Evolutionary conservation across 2,888 invertebrate species (phyloP), one percentile per base, ranked within the genome.

Genomic region (Cheilosia scutellata): DNA sequence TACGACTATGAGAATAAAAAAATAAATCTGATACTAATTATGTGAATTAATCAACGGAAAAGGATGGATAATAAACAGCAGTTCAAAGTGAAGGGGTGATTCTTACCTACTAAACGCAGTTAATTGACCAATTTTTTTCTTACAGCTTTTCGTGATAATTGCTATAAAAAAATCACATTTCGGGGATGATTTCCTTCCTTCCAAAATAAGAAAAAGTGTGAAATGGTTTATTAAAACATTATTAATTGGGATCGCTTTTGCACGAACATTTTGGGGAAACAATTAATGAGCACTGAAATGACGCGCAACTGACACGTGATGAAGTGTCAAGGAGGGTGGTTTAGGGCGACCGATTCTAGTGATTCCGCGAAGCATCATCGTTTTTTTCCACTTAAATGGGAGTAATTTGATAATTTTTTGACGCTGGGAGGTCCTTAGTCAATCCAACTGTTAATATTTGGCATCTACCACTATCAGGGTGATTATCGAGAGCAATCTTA

Each of bases 1-100:
- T 49, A 76, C 9, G 29, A 49, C 66, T 65, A 44, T 16, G 20
- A 40, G 1, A 47, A 20, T 29, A 57, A 11, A 25, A 44, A 78
- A 83, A 83, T 62, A 40, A 84, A 84, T 84, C 80, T 84, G 75
- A 84, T 84, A 80, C 84, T 80, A 75, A 84, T 84, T 80, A 84
- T 84, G 84, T 75, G 80, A 84, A 84, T 84, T 80, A 80, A 80
- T 84, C 84, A 84, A 63, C 60, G 42, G 42, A 57, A 44, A 13
- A 49, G n/a, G 33, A 40, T 42, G 51, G 51, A 58, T 42, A 57
- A 55, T 57, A 49, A 47, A 49, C 47, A 57, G 47, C 27, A 40
- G 42, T 40, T 62, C 47, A 44, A 49, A 62, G 58, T 42, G 4
- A 68, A 78, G 60, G 68, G 80, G 84, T 80, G 66, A 55, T 62